A percentile compares a stretch with the other conserved stretches of the same genome.
Conservation (phyloP, 2,113 vertebrate species). For the Athene cunicularia region DNA sequence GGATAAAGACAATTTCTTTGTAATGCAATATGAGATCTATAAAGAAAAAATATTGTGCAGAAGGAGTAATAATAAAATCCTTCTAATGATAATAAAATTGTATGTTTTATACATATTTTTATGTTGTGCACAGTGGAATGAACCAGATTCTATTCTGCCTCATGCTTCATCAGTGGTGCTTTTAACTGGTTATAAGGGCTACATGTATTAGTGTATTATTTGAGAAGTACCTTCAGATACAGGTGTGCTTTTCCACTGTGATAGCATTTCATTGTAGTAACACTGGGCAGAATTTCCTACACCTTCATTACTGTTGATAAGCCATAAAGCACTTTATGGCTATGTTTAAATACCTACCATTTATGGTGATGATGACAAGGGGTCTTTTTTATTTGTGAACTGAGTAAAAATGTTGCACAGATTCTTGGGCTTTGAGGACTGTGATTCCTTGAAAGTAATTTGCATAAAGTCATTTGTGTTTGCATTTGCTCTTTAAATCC, state of each 20-base stretch:
- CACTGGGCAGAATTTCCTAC: not conserved
- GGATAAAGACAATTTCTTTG: not conserved
- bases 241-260: not conserved
- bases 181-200: not conserved
- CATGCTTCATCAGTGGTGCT: not conserved
- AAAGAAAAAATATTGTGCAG: not conserved
- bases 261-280: not conserved
- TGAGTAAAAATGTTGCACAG: not conserved
- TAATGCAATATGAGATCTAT: not conserved
- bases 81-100: not conserved
- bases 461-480: not conserved
- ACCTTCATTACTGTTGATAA: not conserved
- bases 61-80: not conserved
- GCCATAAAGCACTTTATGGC: not conserved
- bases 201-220: not conserved
- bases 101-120: not conserved
- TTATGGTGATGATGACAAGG: not conserved
- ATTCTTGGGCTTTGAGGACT: not conserved
- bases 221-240: not conserved
- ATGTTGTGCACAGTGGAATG: not conserved
- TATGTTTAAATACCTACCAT: not conserved
- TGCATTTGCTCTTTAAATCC: constrained; percentile 20
- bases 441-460: not conserved
- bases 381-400: not conserved
- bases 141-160: not conserved